Conservation (phyloP, 2,888 invertebrate genomes). For the Colletes collaris region DNA sequence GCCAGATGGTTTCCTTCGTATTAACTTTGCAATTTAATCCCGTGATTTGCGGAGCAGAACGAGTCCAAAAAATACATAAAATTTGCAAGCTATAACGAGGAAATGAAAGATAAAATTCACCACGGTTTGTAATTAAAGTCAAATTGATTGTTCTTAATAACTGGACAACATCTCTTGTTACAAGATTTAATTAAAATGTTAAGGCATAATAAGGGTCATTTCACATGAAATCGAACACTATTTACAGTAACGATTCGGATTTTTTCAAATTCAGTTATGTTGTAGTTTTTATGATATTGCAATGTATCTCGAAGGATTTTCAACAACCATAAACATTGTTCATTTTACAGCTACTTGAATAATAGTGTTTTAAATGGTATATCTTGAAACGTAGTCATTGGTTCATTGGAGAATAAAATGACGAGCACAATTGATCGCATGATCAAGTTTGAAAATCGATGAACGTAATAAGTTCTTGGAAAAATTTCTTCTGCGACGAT, state of each 20-base stretch:
- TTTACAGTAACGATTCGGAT: too few species aligned
- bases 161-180: not conserved
- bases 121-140: not conserved
- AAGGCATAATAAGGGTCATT: not conserved
- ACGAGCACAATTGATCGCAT: not conserved
- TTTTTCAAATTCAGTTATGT: too few species aligned
- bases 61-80: slow-evolving; percentile 9
- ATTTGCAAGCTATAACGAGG: not conserved
- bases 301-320: too few species aligned
- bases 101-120: not conserved
- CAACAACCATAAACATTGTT: too few species aligned
- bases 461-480: not conserved
- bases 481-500: slow-evolving; percentile 1
- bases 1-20: slow-evolving; percentile 27
- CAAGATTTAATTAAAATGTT: not conserved
- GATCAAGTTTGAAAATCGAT: not conserved
- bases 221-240: too few species aligned
- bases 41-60: slow-evolving; percentile 5
- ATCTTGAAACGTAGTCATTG: not conserved
- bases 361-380: not conserved
- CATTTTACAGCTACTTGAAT: too few species aligned
- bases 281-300: too few species aligned
- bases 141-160: not conserved
- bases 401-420: not conserved
- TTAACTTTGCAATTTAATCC: slow-evolving; percentile 36